Evolutionary conservation across 1,140 invertebrate genomes (phyloP).

Genomic region (Drosophila neocordata): DNA sequence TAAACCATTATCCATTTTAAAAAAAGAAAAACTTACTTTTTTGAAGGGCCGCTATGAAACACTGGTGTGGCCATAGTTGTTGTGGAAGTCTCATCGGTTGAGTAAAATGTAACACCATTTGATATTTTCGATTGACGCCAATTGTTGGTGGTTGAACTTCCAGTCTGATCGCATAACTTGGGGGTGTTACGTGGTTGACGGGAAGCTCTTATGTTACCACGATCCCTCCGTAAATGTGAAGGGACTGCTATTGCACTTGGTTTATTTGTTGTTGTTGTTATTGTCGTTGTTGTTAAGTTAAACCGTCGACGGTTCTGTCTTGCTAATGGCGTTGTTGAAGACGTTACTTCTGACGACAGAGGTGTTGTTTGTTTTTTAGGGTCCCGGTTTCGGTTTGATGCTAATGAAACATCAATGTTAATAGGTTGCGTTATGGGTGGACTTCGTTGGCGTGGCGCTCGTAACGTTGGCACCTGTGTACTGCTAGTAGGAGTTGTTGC

Average conservation of each 20-base stretch:
- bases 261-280: conserved; percentile 11
- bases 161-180: not conserved
- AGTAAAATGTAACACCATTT: conserved; percentile 12
- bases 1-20: too few species aligned
- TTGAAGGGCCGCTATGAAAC: conserved; percentile 34
- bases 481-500: conserved; percentile 57
- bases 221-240: conserved; percentile 21
- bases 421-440: conserved; percentile 63
- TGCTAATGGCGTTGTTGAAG: conserved; percentile 31
- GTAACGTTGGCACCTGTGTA: conserved; percentile 66
- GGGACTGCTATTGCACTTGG: conserved; percentile 3
- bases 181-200: conserved; percentile 64
- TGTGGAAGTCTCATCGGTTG: not conserved
- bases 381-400: conserved; percentile 31
- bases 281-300: conserved; percentile 30
- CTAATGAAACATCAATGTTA: conserved; percentile 24
- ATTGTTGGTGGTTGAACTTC: conserved; percentile 19
- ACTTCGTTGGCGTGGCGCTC: conserved; percentile 66
- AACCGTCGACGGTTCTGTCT: conserved; percentile 34
- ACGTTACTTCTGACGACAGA: conserved; percentile 14
- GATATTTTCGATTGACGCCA: conserved; percentile 35
- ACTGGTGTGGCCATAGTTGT: not conserved
- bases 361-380: conserved; percentile 23
- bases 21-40: conserved; percentile 81
- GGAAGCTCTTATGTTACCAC: conserved; percentile 45